Evolutionary conservation across 2,797 vertebrate genomes (phyloP).

Genomic region (Hemitrygon akajei): DNA sequence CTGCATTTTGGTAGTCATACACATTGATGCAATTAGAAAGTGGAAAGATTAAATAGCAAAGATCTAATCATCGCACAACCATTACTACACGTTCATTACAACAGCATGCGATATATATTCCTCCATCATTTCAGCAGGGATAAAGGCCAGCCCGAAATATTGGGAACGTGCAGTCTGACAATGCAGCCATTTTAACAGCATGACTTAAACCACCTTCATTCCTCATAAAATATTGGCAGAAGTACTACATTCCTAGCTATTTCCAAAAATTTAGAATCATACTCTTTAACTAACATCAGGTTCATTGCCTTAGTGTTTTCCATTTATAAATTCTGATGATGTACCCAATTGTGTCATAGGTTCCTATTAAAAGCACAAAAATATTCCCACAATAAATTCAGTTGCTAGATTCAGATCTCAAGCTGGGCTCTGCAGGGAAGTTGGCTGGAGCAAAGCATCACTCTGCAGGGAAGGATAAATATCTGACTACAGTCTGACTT

Average conservation of each 20-base stretch:
- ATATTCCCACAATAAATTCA: conserved; percentile 33
- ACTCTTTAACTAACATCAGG: background rate
- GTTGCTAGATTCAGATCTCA: background rate
- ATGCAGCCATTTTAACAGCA: conserved; percentile 32
- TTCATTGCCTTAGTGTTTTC: conserved; percentile 21
- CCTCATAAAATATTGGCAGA: conserved; percentile 35
- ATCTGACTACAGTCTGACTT: conserved; percentile 4
- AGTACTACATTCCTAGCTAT: conserved; percentile 12
- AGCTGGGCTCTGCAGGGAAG: background rate
- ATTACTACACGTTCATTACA: conserved; percentile 8
- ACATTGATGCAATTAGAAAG: background rate
- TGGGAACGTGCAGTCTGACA: background rate
- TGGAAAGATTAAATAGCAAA: conserved; percentile 19
- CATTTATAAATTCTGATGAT: conserved; percentile 31
- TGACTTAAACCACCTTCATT: conserved; percentile 31
- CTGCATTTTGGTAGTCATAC: background rate
- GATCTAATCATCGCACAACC: conserved; percentile 18
- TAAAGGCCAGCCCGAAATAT: conserved; percentile 3
- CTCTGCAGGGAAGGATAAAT: conserved; percentile 21
- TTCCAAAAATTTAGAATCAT: conserved; percentile 22
- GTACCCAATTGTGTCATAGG: background rate
- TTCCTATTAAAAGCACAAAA: conserved; percentile 15
- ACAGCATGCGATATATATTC: background rate
- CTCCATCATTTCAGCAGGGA: background rate
- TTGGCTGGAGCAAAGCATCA: background rate